phyloP scores from a whole-genome alignment of 2,888 invertebrate genomes.

The Protonemura montana region DNA sequence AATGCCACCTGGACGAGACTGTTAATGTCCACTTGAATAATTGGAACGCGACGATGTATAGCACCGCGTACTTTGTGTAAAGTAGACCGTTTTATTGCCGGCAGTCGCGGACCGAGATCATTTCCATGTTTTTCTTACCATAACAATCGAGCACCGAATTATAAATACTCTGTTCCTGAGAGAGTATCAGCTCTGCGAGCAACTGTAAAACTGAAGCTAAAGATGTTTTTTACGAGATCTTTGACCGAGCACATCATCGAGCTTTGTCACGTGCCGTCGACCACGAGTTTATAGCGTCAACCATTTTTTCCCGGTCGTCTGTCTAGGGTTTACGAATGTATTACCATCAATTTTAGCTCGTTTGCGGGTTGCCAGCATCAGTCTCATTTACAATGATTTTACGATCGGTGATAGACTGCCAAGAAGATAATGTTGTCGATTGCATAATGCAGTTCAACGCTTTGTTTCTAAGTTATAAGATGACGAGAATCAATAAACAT shows the following conservation, averaged over 20 bases:
- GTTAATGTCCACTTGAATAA: not conserved
- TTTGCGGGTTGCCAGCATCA: too few relatives aligned
- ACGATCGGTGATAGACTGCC: too few relatives aligned
- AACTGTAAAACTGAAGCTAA: too few relatives aligned
- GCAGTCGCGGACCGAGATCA: not conserved
- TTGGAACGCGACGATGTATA: not conserved
- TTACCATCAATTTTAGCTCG: not conserved
- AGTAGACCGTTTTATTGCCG: constrained; percentile 7
- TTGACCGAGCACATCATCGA: not conserved
- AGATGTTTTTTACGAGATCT: constrained; percentile 12
- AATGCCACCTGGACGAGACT: not conserved
- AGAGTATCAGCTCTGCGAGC: not conserved
- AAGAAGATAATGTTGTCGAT: too few relatives aligned
- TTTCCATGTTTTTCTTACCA: not conserved
- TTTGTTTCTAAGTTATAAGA: too few relatives aligned
- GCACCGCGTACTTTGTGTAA: not conserved
- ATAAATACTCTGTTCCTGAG: not conserved
- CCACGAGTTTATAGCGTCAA: not conserved
- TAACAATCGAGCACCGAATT: not conserved
- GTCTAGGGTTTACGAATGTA: not conserved
- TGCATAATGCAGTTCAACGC: too few relatives aligned
- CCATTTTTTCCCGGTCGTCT: not conserved
- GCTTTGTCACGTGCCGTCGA: not conserved
- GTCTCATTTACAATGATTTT: too few relatives aligned
- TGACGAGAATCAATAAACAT: too few relatives aligned